Conservation (phyloP, 2,797 vertebrate species). For the Moxostoma hubbsi region DNA sequence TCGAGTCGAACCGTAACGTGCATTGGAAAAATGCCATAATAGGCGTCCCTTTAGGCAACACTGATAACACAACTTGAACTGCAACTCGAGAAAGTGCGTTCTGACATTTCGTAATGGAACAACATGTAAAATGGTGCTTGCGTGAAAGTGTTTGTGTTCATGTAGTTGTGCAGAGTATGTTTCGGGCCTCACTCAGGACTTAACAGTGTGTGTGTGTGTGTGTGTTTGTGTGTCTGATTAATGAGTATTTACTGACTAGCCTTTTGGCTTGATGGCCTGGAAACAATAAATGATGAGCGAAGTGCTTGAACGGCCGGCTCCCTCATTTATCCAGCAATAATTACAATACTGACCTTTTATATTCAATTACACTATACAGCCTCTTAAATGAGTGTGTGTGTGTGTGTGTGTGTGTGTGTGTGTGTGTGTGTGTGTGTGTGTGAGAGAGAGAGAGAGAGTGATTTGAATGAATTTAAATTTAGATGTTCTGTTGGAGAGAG, state of each 20-base stretch:
- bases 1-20: no score
- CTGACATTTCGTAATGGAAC: neutral
- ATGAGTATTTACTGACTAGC: constrained; percentile 63
- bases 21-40: no score
- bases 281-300: constrained; percentile 63
- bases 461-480: constrained; percentile 59
- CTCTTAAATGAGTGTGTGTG: constrained; percentile 68
- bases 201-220: constrained; percentile 10
- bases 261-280: constrained; percentile 61
- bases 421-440: neutral
- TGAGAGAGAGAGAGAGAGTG: neutral
- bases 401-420: constrained; percentile 9
- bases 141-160: neutral
- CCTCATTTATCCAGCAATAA: constrained; percentile 85
- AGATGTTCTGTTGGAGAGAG: constrained; percentile 46
- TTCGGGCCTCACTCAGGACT: neutral
- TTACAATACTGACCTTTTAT: constrained; percentile 84
- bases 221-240: constrained; percentile 52
- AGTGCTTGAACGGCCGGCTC: constrained; percentile 66
- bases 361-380: constrained; percentile 83
- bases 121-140: neutral
- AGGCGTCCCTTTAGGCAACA: no score
- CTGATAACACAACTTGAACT: no score
- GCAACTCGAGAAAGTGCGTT: no score
- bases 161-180: neutral